Base-by-base conservation (phyloP, 2,888 invertebrate species). In the Drosophila sordidapex region DNA sequence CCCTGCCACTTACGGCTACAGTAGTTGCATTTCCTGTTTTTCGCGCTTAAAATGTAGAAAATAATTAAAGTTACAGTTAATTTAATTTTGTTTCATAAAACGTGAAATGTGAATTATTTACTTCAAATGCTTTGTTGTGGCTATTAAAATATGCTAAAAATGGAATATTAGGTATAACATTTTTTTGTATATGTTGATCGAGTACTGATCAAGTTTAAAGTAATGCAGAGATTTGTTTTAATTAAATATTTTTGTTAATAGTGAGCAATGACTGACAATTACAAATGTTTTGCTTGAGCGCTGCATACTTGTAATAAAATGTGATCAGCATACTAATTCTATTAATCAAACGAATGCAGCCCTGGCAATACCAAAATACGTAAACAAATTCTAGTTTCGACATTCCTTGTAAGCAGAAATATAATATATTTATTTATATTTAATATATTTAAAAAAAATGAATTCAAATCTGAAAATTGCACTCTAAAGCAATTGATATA, bases 1-100 rank as follows among this genome's bases (percentile, higher is more conserved):
- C 36, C 25, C 38, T 74, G 56, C 46, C 6, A 57, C 15, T n/a
- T 27, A n/a, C 35, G 10, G 27, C 38, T 25, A 46, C 25, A 46
- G 25, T 25, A 46, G 46, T 46, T 33, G 33, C 33, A 4, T 33
- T 33, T 33, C 33, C 11, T 33, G 33, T 4, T 33, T 25, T 46
- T 25, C 8, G 15, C 21, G 7, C 1, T 21, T 21, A 21, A 21
- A 21, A 4, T 15, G 4, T 15, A 21, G 7, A 0, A 15, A 2
- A 4, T 27, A 43, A 5, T 40, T 40, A 2, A 43, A 21, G 21
- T 6, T 10, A 8, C n/a, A 4, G 10, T 43, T 11, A 11, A 43
- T 43, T 40, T 40, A 1, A 40, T n/a, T 21, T 11, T 11, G 21
- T 43, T 43, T 40, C 11, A 21, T 18, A 21, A 21, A 46, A 21